Conservation (phyloP, 2,797 vertebrate species). For the Anguilla pacifica region DNA sequence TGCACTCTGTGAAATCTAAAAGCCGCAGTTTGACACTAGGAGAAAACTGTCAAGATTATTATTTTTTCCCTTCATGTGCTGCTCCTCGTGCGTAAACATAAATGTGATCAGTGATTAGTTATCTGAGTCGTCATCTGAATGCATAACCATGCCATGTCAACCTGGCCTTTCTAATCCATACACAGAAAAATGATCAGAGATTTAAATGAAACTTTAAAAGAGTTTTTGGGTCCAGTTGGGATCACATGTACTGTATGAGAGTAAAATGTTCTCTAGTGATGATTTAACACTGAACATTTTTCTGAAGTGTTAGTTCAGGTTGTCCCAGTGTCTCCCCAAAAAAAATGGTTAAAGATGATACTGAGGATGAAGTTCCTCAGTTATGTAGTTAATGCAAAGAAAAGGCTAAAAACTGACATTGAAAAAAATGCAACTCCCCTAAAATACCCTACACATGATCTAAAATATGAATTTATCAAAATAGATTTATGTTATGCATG, state of each 20-base stretch:
- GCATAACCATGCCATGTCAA: not conserved
- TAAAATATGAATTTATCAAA: not conserved
- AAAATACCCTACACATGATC: not conserved
- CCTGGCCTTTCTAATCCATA: not conserved
- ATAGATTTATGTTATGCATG: too few relatives aligned
- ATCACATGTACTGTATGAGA: too few relatives aligned
- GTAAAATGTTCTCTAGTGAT: too few relatives aligned
- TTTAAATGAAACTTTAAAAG: too few relatives aligned
- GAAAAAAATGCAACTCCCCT: not conserved
- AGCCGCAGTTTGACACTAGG: conserved; percentile 60
- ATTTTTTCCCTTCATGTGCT: conserved; percentile 33
- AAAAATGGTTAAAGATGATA: too few relatives aligned
- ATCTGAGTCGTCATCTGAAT: not conserved
- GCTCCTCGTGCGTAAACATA: not conserved
- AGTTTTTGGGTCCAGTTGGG: too few relatives aligned
- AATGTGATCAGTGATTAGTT: not conserved
- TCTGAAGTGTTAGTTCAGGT: too few relatives aligned
- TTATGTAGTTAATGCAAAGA: too few relatives aligned
- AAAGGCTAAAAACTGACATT: not conserved
- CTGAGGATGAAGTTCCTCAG: too few relatives aligned
- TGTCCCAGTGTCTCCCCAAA: too few relatives aligned
- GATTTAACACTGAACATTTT: too few relatives aligned
- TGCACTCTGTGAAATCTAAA: conserved; percentile 50
- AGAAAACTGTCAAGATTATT: conserved; percentile 52
- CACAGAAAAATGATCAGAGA: too few relatives aligned